These are phyloP conservation scores for Rissa tridactyla DNA, from an alignment of 2,113 vertebrate genomes.

Conservation along the genomic window DNA sequence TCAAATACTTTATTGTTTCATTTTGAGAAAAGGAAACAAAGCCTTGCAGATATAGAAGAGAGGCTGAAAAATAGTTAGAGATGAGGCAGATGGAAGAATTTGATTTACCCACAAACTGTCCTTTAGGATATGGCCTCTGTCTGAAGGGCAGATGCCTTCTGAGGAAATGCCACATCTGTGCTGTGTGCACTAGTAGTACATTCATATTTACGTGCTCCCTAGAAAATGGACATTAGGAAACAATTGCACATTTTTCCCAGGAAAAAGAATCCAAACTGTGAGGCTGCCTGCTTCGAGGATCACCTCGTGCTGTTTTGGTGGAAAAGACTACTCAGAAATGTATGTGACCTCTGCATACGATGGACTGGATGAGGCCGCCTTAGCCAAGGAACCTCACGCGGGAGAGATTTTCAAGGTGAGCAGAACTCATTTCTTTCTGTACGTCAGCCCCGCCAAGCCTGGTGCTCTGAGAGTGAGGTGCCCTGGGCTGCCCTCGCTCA, in stretches of 20 bases:
- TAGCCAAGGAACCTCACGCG: slow-evolving; percentile 74
- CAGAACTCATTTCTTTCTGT: neutral
- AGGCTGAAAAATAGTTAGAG: neutral
- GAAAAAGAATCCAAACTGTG: slow-evolving; percentile 79
- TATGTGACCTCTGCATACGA: slow-evolving; percentile 84
- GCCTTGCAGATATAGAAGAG: fast-evolving
- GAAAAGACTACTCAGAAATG: slow-evolving; percentile 83
- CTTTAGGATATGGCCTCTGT: neutral
- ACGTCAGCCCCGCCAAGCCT: neutral
- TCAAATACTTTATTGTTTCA: neutral
- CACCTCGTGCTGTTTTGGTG: slow-evolving; percentile 89
- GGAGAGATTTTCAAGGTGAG: slow-evolving; percentile 85
- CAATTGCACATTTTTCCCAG: slow-evolving; percentile 40
- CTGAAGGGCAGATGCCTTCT: neutral
- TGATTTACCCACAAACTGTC: neutral
- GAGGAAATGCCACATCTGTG: neutral
- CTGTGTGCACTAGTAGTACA: too few species aligned
- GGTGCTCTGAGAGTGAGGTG: neutral
- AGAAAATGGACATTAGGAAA: neutral
- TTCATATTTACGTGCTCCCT: neutral
- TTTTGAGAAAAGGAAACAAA: neutral
- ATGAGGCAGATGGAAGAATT: neutral
- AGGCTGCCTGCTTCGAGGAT: slow-evolving; percentile 78
- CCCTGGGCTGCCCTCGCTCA: fast-evolving
- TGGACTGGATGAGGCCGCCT: slow-evolving; percentile 71